Evolutionary conservation across 2,888 invertebrate genomes (phyloP).

Genomic region (Parnassius smintheus): DNA sequence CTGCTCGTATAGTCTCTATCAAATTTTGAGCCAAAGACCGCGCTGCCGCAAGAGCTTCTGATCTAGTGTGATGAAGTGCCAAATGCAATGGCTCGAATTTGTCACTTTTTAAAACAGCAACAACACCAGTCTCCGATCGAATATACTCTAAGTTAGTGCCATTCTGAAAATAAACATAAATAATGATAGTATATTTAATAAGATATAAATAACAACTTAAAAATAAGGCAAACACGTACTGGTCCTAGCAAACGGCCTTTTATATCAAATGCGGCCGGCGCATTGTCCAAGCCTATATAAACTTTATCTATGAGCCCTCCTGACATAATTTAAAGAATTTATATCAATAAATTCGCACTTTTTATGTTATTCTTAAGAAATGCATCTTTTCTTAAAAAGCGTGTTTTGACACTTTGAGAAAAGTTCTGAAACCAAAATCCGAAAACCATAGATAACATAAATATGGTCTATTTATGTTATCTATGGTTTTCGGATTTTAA

Average conservation of each 20-base stretch:
- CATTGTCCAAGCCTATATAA: conserved; percentile 88
- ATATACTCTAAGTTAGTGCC: conserved; percentile 89
- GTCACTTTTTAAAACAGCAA: conserved; percentile 85
- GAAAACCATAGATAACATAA: not conserved
- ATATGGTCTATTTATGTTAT: not conserved
- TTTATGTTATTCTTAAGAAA: conserved; percentile 42
- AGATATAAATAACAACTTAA: conserved; percentile 16
- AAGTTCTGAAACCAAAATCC: not conserved
- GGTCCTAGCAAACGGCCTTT: conserved; percentile 87
- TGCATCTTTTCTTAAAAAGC: conserved; percentile 50
- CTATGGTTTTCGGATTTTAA: too few species aligned
- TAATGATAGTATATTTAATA: not conserved
- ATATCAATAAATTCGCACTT: conserved; percentile 36
- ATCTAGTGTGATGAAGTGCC: conserved; percentile 87
- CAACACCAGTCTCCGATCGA: conserved; percentile 88
- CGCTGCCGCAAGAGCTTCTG: conserved; percentile 85
- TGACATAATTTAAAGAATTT: conserved; percentile 57
- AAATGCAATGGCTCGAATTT: conserved; percentile 88
- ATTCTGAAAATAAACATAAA: conserved; percentile 54
- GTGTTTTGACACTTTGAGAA: conserved; percentile 1
- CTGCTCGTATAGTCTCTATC: conserved; percentile 87
- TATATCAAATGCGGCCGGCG: conserved; percentile 88
- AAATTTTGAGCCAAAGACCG: conserved; percentile 88
- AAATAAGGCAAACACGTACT: conserved; percentile 49
- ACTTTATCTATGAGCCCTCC: conserved; percentile 84